Base-by-base conservation (phyloP, 2,113 vertebrate genomes). In the Drymodes brunneopygia region DNA sequence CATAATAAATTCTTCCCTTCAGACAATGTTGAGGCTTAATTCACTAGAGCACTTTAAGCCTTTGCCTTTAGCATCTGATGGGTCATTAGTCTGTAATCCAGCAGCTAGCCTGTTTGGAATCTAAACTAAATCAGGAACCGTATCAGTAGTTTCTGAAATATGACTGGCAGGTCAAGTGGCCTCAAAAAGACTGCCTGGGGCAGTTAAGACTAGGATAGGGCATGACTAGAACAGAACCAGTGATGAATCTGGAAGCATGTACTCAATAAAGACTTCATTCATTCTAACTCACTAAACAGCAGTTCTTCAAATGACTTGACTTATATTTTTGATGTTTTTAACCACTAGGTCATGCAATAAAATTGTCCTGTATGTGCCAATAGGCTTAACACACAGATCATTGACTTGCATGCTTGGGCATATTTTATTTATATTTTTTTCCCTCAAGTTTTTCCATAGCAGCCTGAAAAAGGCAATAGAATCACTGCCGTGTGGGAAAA, bases 21-120 rank as follows among this genome's bases (percentile, higher is more conserved):
- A 83, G 75, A 98, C 97, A 98, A 97, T 79, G 92, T 90, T 93
- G 96, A 98, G 97, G 96, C 97, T 98, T 98, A 98, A 98, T 98
- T 98, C 97, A 98, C 97, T 95, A 95, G 96, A 97, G 97, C 97
- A 98, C 98, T 98, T 98, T 97, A 98, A 98, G 97, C 97, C 95
- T 97, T 98, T 98, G 98, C 98, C 98, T 98, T 98, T 91, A 98
- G 98, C 97, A 84, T 97, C 95, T 93, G 97, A 98, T 98, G 98
- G 98, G 97, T 98, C 98, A 98, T 98, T 98, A 98, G 98, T 95
- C 96, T 98, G 97, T 97, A 98, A 98, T 98, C 97, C 97, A 98
- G 90, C 92, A 98, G 96, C 92, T 35, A 64, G 96, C 96, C 95
- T 97, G 96, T 97, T 97, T 90, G 51, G 96, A 98, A 97, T 98